phyloP scores from a whole-genome alignment of 2,888 invertebrate genomes.

The Watsonalla binaria region DNA sequence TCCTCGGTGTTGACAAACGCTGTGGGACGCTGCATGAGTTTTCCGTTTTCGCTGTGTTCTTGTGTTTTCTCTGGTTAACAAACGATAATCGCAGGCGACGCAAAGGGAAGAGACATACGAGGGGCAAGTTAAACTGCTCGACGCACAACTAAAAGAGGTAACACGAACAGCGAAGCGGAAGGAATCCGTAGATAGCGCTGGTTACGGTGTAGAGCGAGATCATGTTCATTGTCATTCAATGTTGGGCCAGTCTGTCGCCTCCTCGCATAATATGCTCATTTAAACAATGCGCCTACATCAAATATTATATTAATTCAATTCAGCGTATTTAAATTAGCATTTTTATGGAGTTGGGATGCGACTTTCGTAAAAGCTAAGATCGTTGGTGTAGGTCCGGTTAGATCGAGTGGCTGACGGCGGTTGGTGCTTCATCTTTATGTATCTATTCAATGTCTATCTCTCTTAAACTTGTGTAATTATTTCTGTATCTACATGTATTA shows the following conservation, averaged over 20 bases:
- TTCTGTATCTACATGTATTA: conserved; percentile 55
- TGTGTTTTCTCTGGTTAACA: conserved; percentile 61
- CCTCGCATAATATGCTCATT: conserved; percentile 24
- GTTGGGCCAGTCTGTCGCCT: conserved; percentile 39
- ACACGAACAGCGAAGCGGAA: conserved; percentile 49
- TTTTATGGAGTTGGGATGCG: conserved; percentile 22
- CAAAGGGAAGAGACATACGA: conserved; percentile 97
- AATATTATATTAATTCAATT: conserved; percentile 8
- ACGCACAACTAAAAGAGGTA: conserved; percentile 96
- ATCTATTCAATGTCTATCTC: conserved; percentile 53
- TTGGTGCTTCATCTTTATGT: conserved; percentile 75
- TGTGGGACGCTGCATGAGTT: conserved; percentile 57
- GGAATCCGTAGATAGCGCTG: conserved; percentile 56
- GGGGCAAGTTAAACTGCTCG: conserved; percentile 92
- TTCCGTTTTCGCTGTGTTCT: conserved; percentile 59
- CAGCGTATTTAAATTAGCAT: conserved; percentile 14
- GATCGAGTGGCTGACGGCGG: conserved; percentile 59
- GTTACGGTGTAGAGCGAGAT: conserved; percentile 65
- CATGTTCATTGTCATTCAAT: conserved; percentile 62
- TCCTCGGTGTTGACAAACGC: conserved; percentile 37
- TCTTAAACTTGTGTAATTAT: conserved; percentile 58
- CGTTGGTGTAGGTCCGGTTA: conserved; percentile 62
- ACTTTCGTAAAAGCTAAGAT: conserved; percentile 43
- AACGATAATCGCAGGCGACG: conserved; percentile 87
- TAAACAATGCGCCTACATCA: conserved; percentile 15